Percentiles rank a stretch among this genome's conserved stretches.
Evolutionary conservation across 2,797 vertebrate genomes (phyloP).

Genomic region (Choloepus didactylus): DNA sequence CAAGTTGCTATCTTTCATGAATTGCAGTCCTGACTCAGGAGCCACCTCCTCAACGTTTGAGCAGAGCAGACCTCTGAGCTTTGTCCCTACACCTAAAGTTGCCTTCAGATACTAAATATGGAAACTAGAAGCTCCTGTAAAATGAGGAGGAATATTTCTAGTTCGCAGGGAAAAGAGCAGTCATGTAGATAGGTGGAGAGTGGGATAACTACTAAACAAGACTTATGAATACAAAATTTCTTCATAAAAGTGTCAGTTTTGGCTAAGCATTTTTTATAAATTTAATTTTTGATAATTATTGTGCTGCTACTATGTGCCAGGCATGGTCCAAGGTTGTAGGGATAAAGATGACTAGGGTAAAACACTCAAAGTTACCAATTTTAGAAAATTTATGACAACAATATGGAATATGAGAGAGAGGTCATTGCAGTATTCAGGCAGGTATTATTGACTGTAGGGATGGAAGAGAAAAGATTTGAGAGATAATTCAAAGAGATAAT

Average conservation of each 20-base stretch:
- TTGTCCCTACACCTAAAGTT: neutral
- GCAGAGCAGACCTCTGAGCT: neutral
- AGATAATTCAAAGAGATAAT: neutral
- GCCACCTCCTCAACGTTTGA: neutral
- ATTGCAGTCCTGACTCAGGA: neutral
- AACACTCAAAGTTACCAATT: neutral
- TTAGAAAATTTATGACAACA: neutral
- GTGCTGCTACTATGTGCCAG: neutral
- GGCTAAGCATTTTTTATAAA: neutral
- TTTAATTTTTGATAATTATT: constrained; percentile 1
- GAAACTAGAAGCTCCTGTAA: constrained; percentile 11
- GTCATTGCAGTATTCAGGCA: neutral
- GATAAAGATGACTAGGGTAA: neutral
- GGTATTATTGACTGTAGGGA: neutral
- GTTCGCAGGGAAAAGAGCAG: neutral
- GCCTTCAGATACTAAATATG: neutral
- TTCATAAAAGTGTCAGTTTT: neutral
- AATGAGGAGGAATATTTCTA: constrained; percentile 8
- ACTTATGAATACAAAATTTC: constrained; percentile 30
- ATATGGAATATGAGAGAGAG: neutral
- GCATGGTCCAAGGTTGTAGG: neutral
- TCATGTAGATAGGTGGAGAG: neutral
- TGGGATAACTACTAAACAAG: neutral
- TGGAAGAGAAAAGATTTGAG: neutral
- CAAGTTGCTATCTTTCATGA: neutral